Percentiles rank a stretch among this genome's conserved stretches.
Evolutionary conservation across 2,113 vertebrate species (phyloP).

Genomic region (Poicephalus gulielmi): DNA sequence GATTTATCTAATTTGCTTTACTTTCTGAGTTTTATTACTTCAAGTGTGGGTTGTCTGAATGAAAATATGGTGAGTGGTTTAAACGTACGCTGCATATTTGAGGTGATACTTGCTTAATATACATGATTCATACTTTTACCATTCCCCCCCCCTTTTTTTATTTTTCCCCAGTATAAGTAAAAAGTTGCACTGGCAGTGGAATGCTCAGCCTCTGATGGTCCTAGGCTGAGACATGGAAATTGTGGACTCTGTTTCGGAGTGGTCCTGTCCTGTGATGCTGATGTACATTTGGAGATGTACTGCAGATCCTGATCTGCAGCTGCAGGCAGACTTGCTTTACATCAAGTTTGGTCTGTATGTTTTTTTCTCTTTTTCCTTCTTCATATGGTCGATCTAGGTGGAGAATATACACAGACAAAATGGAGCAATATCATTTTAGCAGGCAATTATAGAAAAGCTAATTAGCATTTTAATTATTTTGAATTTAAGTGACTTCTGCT

Average conservation of each 20-base stretch:
- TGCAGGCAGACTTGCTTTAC: not conserved
- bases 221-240: not conserved
- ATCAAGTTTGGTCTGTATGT: not conserved
- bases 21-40: not conserved
- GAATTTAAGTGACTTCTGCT: not conserved
- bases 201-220: not conserved
- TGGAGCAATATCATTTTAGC: not conserved
- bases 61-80: not conserved
- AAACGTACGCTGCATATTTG: not conserved
- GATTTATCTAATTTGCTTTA: not conserved
- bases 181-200: not conserved
- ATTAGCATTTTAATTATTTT: conserved; percentile 10
- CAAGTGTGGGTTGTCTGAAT: not conserved
- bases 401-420: not conserved
- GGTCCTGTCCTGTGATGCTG: not conserved
- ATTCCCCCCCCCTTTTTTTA: not conserved
- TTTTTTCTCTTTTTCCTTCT: not conserved
- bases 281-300: not conserved
- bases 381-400: not conserved
- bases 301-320: not conserved
- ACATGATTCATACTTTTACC: not conserved
- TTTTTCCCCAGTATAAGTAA: not conserved
- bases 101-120: not conserved
- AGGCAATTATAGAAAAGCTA: not conserved
- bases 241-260: not conserved